Base-by-base conservation (phyloP, 2,797 vertebrate genomes). In the Corythornis leucogaster region DNA sequence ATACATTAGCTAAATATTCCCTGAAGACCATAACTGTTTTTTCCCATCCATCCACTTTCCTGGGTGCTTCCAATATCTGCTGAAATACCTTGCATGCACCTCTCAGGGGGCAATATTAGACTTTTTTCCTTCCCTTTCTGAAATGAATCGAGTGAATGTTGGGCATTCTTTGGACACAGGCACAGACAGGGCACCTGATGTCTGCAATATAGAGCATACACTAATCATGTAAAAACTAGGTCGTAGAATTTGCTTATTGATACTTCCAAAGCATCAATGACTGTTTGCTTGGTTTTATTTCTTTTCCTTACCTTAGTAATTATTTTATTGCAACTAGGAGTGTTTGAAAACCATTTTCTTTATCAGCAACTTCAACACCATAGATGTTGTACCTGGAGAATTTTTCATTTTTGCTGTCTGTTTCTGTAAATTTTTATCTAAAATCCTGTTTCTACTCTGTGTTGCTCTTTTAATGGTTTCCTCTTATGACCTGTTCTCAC, bases 51-150 rank as follows among this genome's bases (percentile, higher is more conserved):
- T 66, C 7, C 17, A 8, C 6, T 76, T 69, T 73, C 26, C 24
- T 38, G 18, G 5, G 12, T 64, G n/a, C 30, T 75, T 63, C 15
- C 15, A 63, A 2, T 40, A n/a, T 55, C 53, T 59, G 40, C 26
- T 55, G 53, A 63, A 80, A 77, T 0, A 0, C 50, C 26, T 74
- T 4, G 1, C 13, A 9, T 21, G 45, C 53, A n/a, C 14, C 76
- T 59, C 40, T 43, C 53, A 63, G 73, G 77, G 53, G 51, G 26
- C 9, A 74, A 82, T 67, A 63, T 40, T 59, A 40, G 66, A 26
- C 8, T 21, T 35, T 43, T 70, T 91, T 43, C 45, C 28, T 80
- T 85, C 25, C 6, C 10, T 85, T 80, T 77, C 19, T 10, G 33
- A 77, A 75, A 71, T 21, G 6, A 75, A 75, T 57, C 45, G 5